Evolutionary conservation across 1,140 invertebrate genomes (phyloP).

Genomic region (Coelopa frigida): DNA sequence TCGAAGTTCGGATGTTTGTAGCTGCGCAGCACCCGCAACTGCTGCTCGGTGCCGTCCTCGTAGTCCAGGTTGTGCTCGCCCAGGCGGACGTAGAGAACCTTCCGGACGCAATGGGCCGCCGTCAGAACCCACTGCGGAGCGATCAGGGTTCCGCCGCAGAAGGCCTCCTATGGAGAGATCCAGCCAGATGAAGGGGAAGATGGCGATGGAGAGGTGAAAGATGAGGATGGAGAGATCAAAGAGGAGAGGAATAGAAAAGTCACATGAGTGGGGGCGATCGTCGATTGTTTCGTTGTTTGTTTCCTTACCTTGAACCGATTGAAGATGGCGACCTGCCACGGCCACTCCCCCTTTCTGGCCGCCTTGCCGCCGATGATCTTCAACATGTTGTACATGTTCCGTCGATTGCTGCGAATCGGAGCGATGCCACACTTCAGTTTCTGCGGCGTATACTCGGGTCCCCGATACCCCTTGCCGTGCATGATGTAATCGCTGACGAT

Average conservation of each 20-base stretch:
- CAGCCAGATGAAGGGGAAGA: too few species aligned
- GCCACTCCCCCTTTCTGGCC: constrained; percentile 73
- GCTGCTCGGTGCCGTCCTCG: constrained; percentile 62
- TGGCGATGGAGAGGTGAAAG: background rate
- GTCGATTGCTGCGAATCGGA: constrained; percentile 28
- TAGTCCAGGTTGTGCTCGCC: constrained; percentile 73
- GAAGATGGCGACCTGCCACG: constrained; percentile 87
- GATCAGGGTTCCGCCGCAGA: constrained; percentile 86
- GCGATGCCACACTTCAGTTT: constrained; percentile 37
- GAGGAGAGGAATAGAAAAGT: background rate
- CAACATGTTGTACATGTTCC: constrained; percentile 51
- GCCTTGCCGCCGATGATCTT: constrained; percentile 81
- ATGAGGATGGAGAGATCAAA: background rate
- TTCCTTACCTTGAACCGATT: constrained; percentile 64
- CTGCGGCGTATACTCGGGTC: constrained; percentile 31
- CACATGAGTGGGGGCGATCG: background rate
- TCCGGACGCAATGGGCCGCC: constrained; percentile 80
- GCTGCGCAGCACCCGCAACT: constrained; percentile 64
- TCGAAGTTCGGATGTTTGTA: constrained; percentile 80
- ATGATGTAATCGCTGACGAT: constrained; percentile 31
- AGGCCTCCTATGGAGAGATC: constrained; percentile 72
- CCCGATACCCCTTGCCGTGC: constrained; percentile 35
- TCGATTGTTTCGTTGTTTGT: background rate
- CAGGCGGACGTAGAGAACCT: constrained; percentile 68
- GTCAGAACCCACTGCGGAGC: constrained; percentile 81